A percentile compares a stretch with the other conserved stretches of the same genome.
Evolutionary conservation across 2,797 vertebrate genomes (phyloP).

Genomic region (Propithecus perrieri): DNA sequence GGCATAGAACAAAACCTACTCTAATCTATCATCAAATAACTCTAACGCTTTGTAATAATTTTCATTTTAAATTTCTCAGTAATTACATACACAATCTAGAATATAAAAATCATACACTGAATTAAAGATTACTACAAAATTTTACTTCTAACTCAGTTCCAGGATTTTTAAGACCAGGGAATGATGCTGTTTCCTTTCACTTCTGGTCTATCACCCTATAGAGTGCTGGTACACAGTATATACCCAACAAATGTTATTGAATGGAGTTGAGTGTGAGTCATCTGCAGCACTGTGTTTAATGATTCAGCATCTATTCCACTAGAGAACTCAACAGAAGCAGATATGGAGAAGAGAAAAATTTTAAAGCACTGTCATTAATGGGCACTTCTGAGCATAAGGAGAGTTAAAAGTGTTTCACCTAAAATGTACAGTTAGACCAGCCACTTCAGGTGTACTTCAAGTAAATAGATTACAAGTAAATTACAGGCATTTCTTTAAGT

Average conservation of each 20-base stretch:
- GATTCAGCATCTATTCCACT: not conserved
- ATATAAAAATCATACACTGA: not conserved
- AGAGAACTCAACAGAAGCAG: not conserved
- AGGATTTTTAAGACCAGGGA: not conserved
- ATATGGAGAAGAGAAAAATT: conserved; percentile 1
- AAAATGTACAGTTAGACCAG: conserved; percentile 45
- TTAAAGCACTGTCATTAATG: conserved; percentile 32
- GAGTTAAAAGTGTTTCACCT: conserved; percentile 52
- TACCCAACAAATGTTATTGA: not conserved
- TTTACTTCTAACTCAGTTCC: not conserved
- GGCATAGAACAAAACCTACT: not conserved
- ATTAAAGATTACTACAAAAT: not conserved
- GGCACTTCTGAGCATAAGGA: conserved; percentile 25
- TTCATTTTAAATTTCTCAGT: conserved; percentile 31
- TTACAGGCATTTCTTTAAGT: conserved; percentile 69
- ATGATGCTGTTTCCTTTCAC: not conserved
- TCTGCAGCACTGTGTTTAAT: not conserved
- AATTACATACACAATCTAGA: not conserved
- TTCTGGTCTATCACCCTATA: not conserved
- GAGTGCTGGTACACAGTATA: not conserved
- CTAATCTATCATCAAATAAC: not conserved
- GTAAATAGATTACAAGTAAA: conserved; percentile 70
- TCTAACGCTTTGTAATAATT: not conserved
- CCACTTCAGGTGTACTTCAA: conserved; percentile 64
- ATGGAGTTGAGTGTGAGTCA: not conserved